A percentile compares a stretch with the other conserved stretches of the same genome.
Conservation (phyloP, 2,797 vertebrate genomes). For the Delichon dasypus region DNA sequence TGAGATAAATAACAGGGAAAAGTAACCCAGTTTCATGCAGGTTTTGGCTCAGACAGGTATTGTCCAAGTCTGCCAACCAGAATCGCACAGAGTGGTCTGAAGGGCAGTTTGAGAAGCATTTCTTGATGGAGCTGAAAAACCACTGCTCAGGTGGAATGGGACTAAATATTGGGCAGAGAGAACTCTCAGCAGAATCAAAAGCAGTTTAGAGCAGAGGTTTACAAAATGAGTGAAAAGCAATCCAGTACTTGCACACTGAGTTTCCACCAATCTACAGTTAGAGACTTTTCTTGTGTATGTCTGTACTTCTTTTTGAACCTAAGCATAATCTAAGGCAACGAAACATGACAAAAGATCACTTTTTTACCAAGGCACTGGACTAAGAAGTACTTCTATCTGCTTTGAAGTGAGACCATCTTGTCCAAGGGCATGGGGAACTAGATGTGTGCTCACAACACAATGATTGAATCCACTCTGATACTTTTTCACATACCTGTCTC, state of each 20-base stretch:
- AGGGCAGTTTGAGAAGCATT: not conserved
- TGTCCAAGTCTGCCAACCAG: not conserved
- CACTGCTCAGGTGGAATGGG: not conserved
- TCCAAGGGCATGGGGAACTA: not conserved
- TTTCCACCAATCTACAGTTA: not conserved
- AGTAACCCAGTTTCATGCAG: no score
- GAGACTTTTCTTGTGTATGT: not conserved
- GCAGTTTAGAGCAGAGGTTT: not conserved
- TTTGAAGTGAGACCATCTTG: not conserved
- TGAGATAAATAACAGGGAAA: not conserved
- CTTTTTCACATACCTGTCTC: not conserved
- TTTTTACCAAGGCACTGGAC: not conserved
- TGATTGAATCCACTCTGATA: not conserved
- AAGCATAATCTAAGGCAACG: not conserved
- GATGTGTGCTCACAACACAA: not conserved
- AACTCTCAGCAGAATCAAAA: not conserved
- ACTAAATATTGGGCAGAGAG: not conserved
- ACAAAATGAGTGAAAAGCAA: not conserved
- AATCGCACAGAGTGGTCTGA: accelerated
- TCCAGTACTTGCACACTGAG: no score
- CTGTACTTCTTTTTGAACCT: not conserved
- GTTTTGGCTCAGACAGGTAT: not conserved
- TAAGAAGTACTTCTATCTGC: not conserved
- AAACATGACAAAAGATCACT: not conserved
- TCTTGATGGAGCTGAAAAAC: not conserved